These are phyloP conservation scores for Ooceraea biroi DNA, from an alignment of 1,140 invertebrate genomes.

Conservation along the genomic window DNA sequence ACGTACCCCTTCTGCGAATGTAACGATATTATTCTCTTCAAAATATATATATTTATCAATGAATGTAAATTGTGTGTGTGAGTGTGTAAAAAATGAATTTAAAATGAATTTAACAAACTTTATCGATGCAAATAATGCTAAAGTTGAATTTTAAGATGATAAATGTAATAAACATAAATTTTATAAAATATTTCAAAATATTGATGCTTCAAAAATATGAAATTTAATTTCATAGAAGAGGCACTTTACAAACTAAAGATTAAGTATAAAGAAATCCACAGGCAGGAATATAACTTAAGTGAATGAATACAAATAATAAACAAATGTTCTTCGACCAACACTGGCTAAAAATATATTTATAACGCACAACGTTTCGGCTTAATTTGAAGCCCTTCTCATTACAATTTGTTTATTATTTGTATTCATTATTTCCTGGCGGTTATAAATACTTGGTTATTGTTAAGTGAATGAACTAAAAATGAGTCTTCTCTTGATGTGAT, in stretches of 20 bases:
- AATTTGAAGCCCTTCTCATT: too few relatives aligned
- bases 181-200: conserved; percentile 24
- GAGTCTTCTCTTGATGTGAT: neutral
- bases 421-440: too few relatives aligned
- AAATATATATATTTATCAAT: neutral
- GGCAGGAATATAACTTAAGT: neutral
- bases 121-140: neutral
- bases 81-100: neutral
- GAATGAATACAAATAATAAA: too few relatives aligned
- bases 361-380: too few relatives aligned
- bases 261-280: conserved; percentile 36
- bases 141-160: conserved; percentile 22
- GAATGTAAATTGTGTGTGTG: neutral
- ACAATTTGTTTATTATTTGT: too few relatives aligned
- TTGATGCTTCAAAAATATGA: neutral
- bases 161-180: conserved; percentile 20
- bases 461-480: neutral
- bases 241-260: conserved; percentile 54
- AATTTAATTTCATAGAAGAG: conserved; percentile 57
- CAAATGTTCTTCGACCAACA: too few relatives aligned
- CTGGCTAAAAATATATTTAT: too few relatives aligned
- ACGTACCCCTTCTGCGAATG: conserved; percentile 71
- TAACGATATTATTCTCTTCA: conserved; percentile 3
- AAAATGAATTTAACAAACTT: neutral
- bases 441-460: too few relatives aligned